Evolutionary conservation across 2,113 vertebrate species (phyloP), one percentile per base, ranked within the genome.

Genomic region (Grammomys dolichurus): DNA sequence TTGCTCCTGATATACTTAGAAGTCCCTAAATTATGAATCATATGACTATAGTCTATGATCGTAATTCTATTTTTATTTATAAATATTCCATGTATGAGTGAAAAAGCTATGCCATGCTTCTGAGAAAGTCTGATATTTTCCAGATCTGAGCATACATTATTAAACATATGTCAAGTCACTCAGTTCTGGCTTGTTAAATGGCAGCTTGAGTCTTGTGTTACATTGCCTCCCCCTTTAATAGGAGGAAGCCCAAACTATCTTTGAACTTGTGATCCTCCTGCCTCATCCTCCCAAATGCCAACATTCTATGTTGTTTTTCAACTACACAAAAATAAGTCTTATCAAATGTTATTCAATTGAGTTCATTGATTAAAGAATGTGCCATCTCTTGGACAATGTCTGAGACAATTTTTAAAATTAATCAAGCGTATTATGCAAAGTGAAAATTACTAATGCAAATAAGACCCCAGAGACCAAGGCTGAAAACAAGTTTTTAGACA

Each of bases 381-480:
- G 5, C 16, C 90, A 63, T 94, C 14, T 87, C 75, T 97, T 97
- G 51, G 67, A 80, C 33, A 75, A 20, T 87, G 19, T 88, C 58
- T 69, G 28, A 93, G 75, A 67, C 67, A 72, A 72, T 89, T 54
- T 84, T 76, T 63, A 60, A 94, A 46, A 76, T 51, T 84, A 67
- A 36, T 77, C 54, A 87, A 89, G 13, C 2, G 76, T 31, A 24
- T 84, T 82, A 80, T 91, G 77, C 72, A 60, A 84, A 87, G 63
- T 84, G 69, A 63, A 96, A 89, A 92, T 90, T 48, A 87, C 56
- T 87, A 84, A 85, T 84, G 43, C n/a, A 72, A 90, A 81, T 36
- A 77, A 84, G n/a, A 84, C 86, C 63, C 22, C 22, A 89, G 17
- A 12, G 54, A 51, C 51, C 51, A 76, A 77, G 1, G 58, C 28